A percentile compares a stretch with the other conserved stretches of the same genome.
Conservation (phyloP, 2,797 vertebrate species). For the Microhierax caerulescens region DNA sequence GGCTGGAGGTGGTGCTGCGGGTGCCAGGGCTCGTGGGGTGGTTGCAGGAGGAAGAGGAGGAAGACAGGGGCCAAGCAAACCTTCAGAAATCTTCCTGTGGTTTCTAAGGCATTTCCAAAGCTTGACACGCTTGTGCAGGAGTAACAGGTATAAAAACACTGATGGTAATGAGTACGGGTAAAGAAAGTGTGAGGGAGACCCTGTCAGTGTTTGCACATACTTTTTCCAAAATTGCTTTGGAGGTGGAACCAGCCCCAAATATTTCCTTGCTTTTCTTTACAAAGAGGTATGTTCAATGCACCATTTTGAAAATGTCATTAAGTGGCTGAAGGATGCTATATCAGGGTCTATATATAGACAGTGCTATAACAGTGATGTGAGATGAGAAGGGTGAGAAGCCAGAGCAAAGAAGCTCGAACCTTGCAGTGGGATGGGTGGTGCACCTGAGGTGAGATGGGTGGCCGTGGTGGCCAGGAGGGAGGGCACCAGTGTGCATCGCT, state of each 20-base stretch:
- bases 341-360: not conserved
- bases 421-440: fast-evolving
- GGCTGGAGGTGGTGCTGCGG: fast-evolving
- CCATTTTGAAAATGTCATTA: not conserved
- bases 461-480: not conserved
- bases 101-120: not conserved
- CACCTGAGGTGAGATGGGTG: fast-evolving
- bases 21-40: fast-evolving
- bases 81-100: not conserved
- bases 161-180: not conserved
- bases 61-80: not conserved
- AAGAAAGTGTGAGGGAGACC: not conserved
- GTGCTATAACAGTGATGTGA: not conserved
- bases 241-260: not conserved
- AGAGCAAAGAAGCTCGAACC: fast-evolving
- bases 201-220: not conserved
- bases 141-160: not conserved
- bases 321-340: not conserved
- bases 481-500: not conserved
- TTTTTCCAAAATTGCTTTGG: not conserved
- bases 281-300: not conserved
- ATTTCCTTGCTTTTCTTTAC: not conserved
- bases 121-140: not conserved
- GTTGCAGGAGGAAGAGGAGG: not conserved
- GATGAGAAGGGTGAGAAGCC: not conserved